phyloP scores from a whole-genome alignment of 2,113 vertebrate species.

The Aegypius monachus region DNA sequence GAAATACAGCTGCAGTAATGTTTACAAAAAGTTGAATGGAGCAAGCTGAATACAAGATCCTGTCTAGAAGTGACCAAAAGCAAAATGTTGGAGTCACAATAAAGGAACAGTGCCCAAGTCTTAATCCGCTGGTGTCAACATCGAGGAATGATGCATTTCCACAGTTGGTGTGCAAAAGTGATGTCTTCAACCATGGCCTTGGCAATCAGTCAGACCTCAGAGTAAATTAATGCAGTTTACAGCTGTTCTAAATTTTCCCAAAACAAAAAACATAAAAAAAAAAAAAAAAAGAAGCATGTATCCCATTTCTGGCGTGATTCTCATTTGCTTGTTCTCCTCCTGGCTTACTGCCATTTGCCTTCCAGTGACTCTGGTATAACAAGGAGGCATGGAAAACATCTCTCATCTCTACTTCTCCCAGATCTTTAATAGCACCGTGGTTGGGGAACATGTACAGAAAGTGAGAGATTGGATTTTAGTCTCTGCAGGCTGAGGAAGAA shows the following conservation, averaged over 20 bases:
- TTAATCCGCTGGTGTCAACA: slow-evolving; percentile 12
- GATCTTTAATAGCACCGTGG: not conserved
- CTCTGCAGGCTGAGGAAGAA: not conserved
- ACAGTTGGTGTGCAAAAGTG: slow-evolving; percentile 33
- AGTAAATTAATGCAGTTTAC: slow-evolving; percentile 36
- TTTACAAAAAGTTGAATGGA: not conserved
- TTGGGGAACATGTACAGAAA: not conserved
- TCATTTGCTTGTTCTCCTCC: slow-evolving; percentile 38
- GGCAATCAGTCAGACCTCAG: slow-evolving; percentile 35
- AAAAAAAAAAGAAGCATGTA: not conserved
- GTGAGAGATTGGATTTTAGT: not conserved
- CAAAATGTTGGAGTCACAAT: not conserved
- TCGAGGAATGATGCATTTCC: slow-evolving; percentile 28
- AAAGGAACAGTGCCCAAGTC: not conserved
- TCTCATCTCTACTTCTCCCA: slow-evolving; percentile 22
- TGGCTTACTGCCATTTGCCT: slow-evolving; percentile 60
- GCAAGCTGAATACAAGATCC: not conserved
- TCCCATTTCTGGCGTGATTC: slow-evolving; percentile 36
- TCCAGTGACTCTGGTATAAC: slow-evolving; percentile 35
- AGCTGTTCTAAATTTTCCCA: slow-evolving; percentile 53
- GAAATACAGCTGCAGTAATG: not conserved
- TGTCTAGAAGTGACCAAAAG: not conserved
- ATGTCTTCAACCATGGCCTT: not conserved
- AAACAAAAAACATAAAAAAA: not conserved
- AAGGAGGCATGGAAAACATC: slow-evolving; percentile 38